Percentiles rank a stretch among this genome's conserved stretches.
Conservation (phyloP, 30 jellyfish, hydroid and myxozoan species). For the Sanderia malayensis region DNA sequence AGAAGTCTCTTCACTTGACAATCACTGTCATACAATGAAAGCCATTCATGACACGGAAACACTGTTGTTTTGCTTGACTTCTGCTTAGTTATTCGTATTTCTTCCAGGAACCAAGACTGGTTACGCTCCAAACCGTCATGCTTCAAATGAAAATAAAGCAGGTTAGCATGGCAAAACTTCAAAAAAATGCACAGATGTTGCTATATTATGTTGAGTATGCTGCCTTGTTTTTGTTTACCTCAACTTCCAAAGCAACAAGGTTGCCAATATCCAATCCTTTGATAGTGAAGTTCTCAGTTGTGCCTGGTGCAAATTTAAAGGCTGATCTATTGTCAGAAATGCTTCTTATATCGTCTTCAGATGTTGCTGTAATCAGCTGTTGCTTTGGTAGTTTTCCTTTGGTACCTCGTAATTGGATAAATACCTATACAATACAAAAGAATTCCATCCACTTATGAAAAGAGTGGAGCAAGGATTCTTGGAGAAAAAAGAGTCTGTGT, state of each 20-base stretch:
- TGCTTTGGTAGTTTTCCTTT: conserved; percentile 72
- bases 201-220: no score
- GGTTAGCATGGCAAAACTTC: no score
- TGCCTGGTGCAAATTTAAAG: conserved; percentile 71
- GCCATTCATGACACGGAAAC: conserved; percentile 84
- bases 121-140: conserved; percentile 94
- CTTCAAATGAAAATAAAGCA: conserved; percentile 47
- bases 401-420: conserved; percentile 76
- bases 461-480: no score
- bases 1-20: conserved; percentile 84
- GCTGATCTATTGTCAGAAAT: conserved; percentile 35
- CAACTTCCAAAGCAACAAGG: conserved; percentile 80
- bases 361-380: conserved; percentile 55
- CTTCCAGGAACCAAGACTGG: conserved; percentile 95
- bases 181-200: no score
- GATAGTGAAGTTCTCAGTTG: conserved; percentile 69
- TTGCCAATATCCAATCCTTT: conserved; percentile 77
- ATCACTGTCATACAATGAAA: conserved; percentile 88
- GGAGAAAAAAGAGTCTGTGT: no score
- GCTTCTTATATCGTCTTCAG: conserved; percentile 46
- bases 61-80: conserved; percentile 61
- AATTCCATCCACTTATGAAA: no score
- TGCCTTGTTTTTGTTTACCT: no score
- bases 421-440: conserved; percentile 71
- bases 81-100: conserved; percentile 65